Evolutionary conservation across 2,797 vertebrate genomes (phyloP), one percentile per base, ranked within the genome.

Genomic region (Halcyon chelicuti): DNA sequence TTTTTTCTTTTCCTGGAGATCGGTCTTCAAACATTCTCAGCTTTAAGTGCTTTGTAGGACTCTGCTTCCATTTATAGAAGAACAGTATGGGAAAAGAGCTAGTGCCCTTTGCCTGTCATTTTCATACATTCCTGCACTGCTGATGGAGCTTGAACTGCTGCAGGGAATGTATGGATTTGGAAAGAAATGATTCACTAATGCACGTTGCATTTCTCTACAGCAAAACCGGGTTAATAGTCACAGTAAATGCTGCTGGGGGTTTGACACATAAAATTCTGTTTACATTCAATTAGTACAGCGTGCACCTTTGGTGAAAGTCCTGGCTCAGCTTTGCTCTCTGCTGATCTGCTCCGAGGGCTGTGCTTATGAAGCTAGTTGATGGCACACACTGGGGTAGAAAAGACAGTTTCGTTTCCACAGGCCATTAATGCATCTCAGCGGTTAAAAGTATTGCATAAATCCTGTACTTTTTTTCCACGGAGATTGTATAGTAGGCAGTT

Each of bases 61-160:
- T 67, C 77, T 92, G 83, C 87, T 97, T 97, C 95, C 96, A 97
- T 97, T 97, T 97, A 97, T 97, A 98, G 97, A 97, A 98, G 95
- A 97, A 96, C 91, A 97, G 93, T 97, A 97, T 97, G 95, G 94
- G 94, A 97, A 97, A 97, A 96, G 96, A 97, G 92, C 93, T 86
- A 79, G 96, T 98, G 98, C 92, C 97, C 94, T 98, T 98, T 98
- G 97, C 97, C 97, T 99, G 98, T 98, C 97, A 96, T 98, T 98
- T 98, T 96, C 94, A 91, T 97, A 96, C 94, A 95, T 98, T 98
- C 97, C 97, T 98, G 93, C 94, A 88, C 91, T 96, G 82, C 94
- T 97, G 97, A 98, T 97, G 98, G 97, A 97, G 96, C 97, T 97
- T 97, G 93, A 97, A 96, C 84, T 96, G 97, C 97, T 98, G 88